phyloP scores from a whole-genome alignment of 2,113 vertebrate genomes.

The Dicaeum eximium region DNA sequence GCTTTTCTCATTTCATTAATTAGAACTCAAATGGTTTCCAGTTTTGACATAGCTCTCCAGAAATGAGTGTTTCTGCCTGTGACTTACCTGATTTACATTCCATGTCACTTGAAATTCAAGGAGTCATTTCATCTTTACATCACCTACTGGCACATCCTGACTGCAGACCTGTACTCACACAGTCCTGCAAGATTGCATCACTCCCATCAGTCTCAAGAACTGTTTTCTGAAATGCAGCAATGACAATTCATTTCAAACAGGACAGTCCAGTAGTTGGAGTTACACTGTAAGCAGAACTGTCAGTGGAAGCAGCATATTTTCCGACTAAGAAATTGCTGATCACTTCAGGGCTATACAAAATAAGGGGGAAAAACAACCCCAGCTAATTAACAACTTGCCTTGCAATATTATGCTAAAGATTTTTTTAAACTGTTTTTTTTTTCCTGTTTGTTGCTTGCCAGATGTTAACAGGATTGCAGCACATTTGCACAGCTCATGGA shows the following conservation, averaged over 20 bases:
- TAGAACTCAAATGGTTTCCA: neutral
- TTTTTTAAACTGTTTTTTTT: neutral
- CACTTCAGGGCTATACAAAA: neutral
- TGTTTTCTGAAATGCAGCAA: neutral
- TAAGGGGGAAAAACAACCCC: neutral
- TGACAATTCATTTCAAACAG: neutral
- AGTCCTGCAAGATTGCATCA: neutral
- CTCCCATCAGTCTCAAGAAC: neutral
- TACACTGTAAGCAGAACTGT: neutral
- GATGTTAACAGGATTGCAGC: constrained; percentile 13
- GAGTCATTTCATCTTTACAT: neutral
- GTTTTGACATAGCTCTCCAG: neutral
- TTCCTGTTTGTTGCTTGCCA: constrained; percentile 4
- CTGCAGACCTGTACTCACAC: neutral
- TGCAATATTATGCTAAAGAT: neutral
- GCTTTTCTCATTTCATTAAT: neutral
- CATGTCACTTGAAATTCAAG: neutral
- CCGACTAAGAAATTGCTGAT: neutral
- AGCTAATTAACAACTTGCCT: neutral
- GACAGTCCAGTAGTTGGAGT: neutral
- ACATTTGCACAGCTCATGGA: constrained; percentile 48
- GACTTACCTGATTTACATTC: neutral
- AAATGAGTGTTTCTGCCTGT: neutral
- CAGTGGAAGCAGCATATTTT: neutral
- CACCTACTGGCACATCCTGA: neutral